Evolutionary conservation across 2,797 vertebrate genomes (phyloP), one percentile per base, ranked within the genome.

Genomic region (Arrhamphus sclerolepis): DNA sequence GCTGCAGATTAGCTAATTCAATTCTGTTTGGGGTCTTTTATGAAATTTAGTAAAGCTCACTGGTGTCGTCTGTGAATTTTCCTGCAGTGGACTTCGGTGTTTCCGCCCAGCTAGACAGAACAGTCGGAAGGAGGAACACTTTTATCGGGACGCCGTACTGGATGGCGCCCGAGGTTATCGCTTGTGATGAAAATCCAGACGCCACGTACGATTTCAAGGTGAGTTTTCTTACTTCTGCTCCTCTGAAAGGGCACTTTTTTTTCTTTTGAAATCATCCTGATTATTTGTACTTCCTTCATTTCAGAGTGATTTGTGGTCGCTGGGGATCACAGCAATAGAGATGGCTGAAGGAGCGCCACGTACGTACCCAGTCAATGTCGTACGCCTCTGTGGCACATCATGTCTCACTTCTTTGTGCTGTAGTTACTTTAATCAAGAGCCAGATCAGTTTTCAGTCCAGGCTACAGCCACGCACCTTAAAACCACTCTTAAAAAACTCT

Each of bases 111-210:
- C 85, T 97, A 66, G 95, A 98, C 85, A 90, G 94, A 46, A 98
- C 96, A 0, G 95, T 98, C 31, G 94, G 95, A 64, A 92, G 95
- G 64, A 94, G 95, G 28, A 97, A 97, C 78, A 99, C 97, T 1
- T 98, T 99, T 80, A 98, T 99, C 5, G 97, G 97, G 48, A 99
- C 97, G 1, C 97, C 97, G 1, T 98, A 98, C 72, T 98, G 97
- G 97, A 99, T 99, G 97, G 97, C 97, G 0, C 97, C 97, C 0
- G 96, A 99, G 88, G 97, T 99, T 71, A 99, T 99, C n/a, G 95
- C 96, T 58, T 98, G 97, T 2, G 95, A 98, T 0, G 95, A 97
- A 83, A 97, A 98, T 67, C 95, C 96, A 0, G 93, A 96, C 0
- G 95, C 96, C 74, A 97, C 95, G 0, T 99, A 99, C 0, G 96